Conservation (phyloP, 2,888 invertebrate genomes). For the Leucophora obtusa region DNA sequence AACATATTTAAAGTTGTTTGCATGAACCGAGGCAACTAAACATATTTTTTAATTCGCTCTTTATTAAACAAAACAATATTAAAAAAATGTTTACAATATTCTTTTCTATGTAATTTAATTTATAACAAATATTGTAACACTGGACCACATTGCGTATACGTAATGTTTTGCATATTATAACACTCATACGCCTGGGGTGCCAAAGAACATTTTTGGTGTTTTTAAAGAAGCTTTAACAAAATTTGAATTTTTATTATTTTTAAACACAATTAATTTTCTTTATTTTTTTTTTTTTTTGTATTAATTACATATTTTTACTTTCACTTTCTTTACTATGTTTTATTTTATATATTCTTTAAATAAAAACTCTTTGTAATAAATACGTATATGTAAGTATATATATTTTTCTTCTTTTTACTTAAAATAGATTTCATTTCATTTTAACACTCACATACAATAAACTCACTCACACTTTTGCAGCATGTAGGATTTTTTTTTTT, state of each 20-base stretch:
- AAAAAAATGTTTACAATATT: no score
- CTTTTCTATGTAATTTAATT: no score
- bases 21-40: no score
- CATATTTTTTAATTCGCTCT: no score
- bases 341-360: constrained; percentile 13
- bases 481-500: constrained; percentile 53
- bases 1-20: no score
- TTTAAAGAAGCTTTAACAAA: no score
- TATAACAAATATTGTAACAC: no score
- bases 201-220: neutral
- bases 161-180: neutral
- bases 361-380: constrained; percentile 21
- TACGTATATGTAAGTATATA: constrained; percentile 9
- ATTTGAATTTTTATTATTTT: neutral
- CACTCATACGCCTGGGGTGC: neutral
- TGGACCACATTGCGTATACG: neutral
- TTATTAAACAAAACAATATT: no score
- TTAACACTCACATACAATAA: constrained; percentile 46
- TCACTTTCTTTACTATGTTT: constrained; percentile 22
- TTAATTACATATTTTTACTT: constrained; percentile 33
- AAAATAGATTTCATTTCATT: constrained; percentile 57
- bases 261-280: neutral
- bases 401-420: constrained; percentile 35
- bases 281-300: constrained; percentile 14
- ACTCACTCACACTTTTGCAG: constrained; percentile 39